Evolutionary conservation across 2,888 invertebrate species (phyloP), one percentile per base, ranked within the genome.

Genomic region (Plagodis pulveraria): DNA sequence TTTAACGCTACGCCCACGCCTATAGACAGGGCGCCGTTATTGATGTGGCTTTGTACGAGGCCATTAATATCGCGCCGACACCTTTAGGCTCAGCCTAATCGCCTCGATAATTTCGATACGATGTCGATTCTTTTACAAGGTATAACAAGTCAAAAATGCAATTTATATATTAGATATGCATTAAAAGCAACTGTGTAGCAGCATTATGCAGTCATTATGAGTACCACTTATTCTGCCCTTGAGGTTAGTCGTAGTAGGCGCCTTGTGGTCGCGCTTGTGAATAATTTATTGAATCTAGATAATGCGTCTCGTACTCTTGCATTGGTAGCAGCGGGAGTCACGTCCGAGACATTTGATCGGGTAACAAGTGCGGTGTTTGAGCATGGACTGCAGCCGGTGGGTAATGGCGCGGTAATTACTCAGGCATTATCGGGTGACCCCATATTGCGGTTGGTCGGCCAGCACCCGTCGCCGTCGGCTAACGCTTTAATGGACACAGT

Each of bases 391-490:
- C 76, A 74, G 75, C 67, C 66, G 76, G 77, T 72, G 69, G 69
- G 81, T 86, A 89, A 86, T 87, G 80, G 81, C 73, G 77, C 81
- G 80, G 83, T 91, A 91, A 91, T 91, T 90, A 91, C 85, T 75
- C 84, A 80, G 78, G 76, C 83, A 89, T 89, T 91, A 91, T 90
- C 91, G 78, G 79, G 84, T 90, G 91, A 91, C 91, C 91, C 86
- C 85, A 87, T 89, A 88, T 86, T 88, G 89, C 78, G 88, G 90
- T 86, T 73, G 70, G 58, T 62, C 63, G 65, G 67, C 10, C 10
- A 68, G 72, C 34, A 47, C 50, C 71, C 73, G 71, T 76, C 76
- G 80, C 80, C 77, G 66, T 69, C 56, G 76, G 80, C 76, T 67
- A 65, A 64, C 68, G 67, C 71, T 71, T 72, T 80, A 80, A 81